These are phyloP conservation scores for Micropoecilia bifurca DNA, from an alignment of 2,797 vertebrate species.

Conservation along the genomic window DNA sequence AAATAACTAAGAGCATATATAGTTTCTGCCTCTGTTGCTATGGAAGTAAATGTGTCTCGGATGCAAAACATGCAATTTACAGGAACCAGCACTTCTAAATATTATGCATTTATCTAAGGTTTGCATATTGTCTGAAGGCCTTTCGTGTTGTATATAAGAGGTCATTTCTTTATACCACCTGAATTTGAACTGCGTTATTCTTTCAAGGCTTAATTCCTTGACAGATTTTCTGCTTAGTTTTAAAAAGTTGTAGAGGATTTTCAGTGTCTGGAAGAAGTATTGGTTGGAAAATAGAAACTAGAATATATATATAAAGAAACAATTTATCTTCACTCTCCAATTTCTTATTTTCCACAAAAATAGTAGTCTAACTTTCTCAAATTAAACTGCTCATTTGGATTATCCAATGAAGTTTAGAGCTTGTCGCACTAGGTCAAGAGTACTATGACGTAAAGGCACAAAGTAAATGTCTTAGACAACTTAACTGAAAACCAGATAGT, in stretches of 20 bases:
- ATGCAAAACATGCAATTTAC: neutral
- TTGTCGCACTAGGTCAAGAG: neutral
- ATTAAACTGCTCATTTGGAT: neutral
- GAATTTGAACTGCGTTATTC: neutral
- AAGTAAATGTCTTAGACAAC: neutral
- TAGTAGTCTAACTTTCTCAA: neutral
- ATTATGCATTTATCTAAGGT: neutral
- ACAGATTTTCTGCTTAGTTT: neutral
- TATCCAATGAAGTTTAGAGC: neutral
- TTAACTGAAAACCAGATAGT: neutral
- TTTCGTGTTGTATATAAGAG: neutral
- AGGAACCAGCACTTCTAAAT: neutral
- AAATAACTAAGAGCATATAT: constrained; percentile 1
- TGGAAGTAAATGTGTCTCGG: constrained; percentile 1
- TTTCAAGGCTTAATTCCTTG: neutral
- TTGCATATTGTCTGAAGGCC: neutral
- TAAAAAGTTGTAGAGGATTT: neutral
- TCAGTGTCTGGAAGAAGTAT: neutral
- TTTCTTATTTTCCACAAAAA: neutral
- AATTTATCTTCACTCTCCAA: neutral
- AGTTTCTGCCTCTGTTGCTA: neutral
- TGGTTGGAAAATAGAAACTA: neutral
- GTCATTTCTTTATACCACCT: neutral
- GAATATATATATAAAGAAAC: neutral
- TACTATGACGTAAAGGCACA: neutral